Evolutionary conservation across 2,888 invertebrate genomes (phyloP).

Genomic region (Dimorphilus gyrociliatus): DNA sequence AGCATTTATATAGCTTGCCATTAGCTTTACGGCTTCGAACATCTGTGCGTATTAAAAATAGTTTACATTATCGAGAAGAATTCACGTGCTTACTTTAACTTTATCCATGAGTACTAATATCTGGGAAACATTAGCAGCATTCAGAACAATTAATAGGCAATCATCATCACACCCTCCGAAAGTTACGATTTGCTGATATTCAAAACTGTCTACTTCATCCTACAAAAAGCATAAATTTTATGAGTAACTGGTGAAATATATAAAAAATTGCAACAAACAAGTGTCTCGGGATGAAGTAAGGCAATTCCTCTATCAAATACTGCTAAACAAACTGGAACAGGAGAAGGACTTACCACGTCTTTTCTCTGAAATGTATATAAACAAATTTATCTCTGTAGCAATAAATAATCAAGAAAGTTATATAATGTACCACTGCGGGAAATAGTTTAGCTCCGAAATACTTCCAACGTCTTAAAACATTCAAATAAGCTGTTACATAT

Average conservation of each 20-base stretch:
- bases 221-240: conserved; percentile 17
- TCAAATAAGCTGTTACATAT: conserved; percentile 83
- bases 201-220: conserved; percentile 52
- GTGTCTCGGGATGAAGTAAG: too few relatives aligned
- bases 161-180: conserved; percentile 92
- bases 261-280: too few relatives aligned
- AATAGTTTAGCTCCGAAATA: conserved; percentile 83
- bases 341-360: too few relatives aligned
- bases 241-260: too few relatives aligned
- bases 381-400: too few relatives aligned
- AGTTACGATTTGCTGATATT: conserved; percentile 72
- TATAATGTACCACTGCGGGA: conserved; percentile 55
- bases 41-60: conserved; percentile 18
- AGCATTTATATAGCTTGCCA: conserved; percentile 38
- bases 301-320: too few relatives aligned
- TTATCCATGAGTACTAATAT: conserved; percentile 80
- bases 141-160: conserved; percentile 92
- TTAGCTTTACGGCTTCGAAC: conserved; percentile 33
- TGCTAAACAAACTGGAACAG: too few relatives aligned
- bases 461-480: conserved; percentile 86
- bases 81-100: conserved; percentile 50
- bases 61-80: neutral
- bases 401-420: too few relatives aligned
- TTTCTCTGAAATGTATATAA: too few relatives aligned
- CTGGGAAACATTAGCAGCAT: too few relatives aligned